Percentiles rank a stretch among this genome's conserved stretches.
phyloP scores from a whole-genome alignment of 2,888 invertebrate genomes.

The Euplagia quadripunctaria region DNA sequence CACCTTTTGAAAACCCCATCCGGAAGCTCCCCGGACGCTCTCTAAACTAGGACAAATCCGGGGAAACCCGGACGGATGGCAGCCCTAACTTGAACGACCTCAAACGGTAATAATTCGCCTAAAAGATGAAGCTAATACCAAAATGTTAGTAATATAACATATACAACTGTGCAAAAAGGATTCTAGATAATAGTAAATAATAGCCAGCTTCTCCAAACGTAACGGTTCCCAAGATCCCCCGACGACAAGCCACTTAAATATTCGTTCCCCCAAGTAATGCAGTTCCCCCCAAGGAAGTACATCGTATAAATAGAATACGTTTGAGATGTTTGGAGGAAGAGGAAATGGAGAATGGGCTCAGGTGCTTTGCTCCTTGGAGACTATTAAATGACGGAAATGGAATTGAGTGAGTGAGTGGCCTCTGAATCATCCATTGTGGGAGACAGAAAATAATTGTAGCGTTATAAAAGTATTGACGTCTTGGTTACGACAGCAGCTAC shows the following conservation, averaged over 20 bases:
- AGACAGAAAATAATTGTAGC: background rate
- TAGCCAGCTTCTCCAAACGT: background rate
- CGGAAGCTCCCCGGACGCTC: too few relatives aligned
- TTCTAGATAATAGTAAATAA: background rate
- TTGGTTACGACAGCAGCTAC: too few relatives aligned
- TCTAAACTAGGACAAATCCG: too few relatives aligned
- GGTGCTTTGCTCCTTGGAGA: constrained; percentile 2
- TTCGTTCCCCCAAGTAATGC: constrained; percentile 10
- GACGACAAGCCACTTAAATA: constrained; percentile 14
- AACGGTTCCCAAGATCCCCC: constrained; percentile 12
- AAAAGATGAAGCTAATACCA: too few relatives aligned
- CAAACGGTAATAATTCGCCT: too few relatives aligned
- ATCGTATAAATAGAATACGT: constrained; percentile 11
- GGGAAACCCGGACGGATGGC: too few relatives aligned
- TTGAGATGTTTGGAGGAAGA: constrained; percentile 10
- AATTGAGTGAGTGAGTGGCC: background rate
- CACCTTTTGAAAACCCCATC: too few relatives aligned
- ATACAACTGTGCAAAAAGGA: background rate
- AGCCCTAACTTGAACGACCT: too few relatives aligned
- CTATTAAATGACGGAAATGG: constrained; percentile 9
- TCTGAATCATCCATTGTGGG: constrained; percentile 5
- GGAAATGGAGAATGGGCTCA: background rate
- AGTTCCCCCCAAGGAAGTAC: constrained; percentile 21
- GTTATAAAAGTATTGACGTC: background rate
- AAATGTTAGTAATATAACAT: too few relatives aligned